These are phyloP conservation scores for Pseudochirops cupreus DNA, from an alignment of 2,797 vertebrate species.

Conservation along the genomic window DNA sequence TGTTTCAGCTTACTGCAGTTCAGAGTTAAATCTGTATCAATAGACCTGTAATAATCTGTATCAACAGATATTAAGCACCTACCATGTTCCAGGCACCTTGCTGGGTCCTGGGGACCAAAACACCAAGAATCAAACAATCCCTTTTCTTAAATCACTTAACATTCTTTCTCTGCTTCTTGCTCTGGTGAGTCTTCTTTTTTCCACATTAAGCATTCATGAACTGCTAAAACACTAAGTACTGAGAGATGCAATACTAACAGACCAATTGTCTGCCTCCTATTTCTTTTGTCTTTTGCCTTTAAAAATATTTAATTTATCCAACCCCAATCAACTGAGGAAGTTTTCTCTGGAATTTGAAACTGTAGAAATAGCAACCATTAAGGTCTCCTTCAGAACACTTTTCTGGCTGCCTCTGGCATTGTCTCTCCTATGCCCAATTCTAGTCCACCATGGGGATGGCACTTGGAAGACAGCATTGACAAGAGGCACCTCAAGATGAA, in stretches of 20 bases:
- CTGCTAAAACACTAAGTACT: background rate
- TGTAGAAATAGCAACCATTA: background rate
- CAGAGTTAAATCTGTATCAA: background rate
- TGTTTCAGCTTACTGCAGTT: background rate
- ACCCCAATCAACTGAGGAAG: background rate
- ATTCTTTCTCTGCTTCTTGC: background rate
- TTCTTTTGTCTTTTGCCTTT: background rate
- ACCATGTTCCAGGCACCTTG: background rate
- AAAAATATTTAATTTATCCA: background rate
- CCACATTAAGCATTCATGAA: background rate
- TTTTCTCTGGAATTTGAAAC: background rate
- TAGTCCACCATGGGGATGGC: background rate
- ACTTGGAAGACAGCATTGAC: background rate
- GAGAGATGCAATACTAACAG: background rate
- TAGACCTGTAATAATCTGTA: background rate
- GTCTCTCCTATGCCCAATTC: background rate
- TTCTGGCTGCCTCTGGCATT: background rate
- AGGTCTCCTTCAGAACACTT: background rate
- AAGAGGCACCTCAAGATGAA: background rate
- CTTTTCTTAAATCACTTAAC: background rate
- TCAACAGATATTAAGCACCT: background rate
- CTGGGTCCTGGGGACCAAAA: background rate
- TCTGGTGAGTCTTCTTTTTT: background rate
- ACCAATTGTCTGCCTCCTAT: background rate
- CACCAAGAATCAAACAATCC: background rate